phyloP scores from a whole-genome alignment of 2,888 invertebrate species.

The Neocrepidodera transversa region DNA sequence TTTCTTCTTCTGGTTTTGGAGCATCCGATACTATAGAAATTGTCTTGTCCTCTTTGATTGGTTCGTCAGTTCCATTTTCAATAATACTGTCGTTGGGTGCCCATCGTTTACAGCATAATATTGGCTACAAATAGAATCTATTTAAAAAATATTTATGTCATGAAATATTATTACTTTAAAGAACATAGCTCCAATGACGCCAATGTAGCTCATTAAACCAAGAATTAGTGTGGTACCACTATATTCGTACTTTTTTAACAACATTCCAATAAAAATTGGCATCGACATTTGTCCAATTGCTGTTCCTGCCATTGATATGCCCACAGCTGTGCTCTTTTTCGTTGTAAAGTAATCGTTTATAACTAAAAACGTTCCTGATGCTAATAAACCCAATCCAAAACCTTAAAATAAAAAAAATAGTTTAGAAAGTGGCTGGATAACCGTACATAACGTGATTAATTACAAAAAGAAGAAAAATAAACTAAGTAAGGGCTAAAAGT shows the following conservation, averaged over 20 bases:
- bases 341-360: conserved; percentile 75
- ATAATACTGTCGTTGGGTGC: neutral
- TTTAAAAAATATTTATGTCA: neutral
- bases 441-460: too few relatives aligned
- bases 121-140: conserved; percentile 39
- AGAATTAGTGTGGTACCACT: conserved; percentile 70
- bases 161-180: conserved; percentile 59
- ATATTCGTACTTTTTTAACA: conserved; percentile 71
- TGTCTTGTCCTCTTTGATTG: neutral
- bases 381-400: conserved; percentile 73
- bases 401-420: conserved; percentile 58
- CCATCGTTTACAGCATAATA: conserved; percentile 42
- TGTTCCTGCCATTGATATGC: conserved; percentile 77
- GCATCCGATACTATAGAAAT: neutral
- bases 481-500: too few relatives aligned
- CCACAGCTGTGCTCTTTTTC: conserved; percentile 75
- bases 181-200: conserved; percentile 61
- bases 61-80: conserved; percentile 15
- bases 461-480: too few relatives aligned
- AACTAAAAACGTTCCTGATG: conserved; percentile 74
- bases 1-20: conserved; percentile 21
- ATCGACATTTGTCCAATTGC: conserved; percentile 78
- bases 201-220: conserved; percentile 69
- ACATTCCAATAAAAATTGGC: conserved; percentile 73
- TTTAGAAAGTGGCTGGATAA: too few relatives aligned